phyloP scores from a whole-genome alignment of 2,888 invertebrate genomes.

The Leptura quadrifasciata region DNA sequence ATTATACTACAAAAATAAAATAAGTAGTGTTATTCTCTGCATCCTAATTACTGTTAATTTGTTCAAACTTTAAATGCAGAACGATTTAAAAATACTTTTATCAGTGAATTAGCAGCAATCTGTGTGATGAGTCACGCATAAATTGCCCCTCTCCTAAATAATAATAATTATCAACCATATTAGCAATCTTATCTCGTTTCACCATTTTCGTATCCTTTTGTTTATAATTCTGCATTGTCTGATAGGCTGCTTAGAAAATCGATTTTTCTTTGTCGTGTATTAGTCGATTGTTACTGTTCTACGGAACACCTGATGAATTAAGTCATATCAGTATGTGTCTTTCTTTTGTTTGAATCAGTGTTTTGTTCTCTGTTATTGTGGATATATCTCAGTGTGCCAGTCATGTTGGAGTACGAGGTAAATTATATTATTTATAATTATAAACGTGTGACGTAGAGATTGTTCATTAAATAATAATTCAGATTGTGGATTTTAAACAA shows the following conservation, averaged over 20 bases:
- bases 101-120: slow-evolving; percentile 21
- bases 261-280: slow-evolving; percentile 30
- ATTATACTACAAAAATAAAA: too few relatives aligned
- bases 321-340: slow-evolving; percentile 21
- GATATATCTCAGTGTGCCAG: background rate
- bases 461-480: slow-evolving; percentile 6
- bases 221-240: slow-evolving; percentile 41
- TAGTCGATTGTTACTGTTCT: background rate
- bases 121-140: slow-evolving; percentile 34
- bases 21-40: background rate
- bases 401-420: slow-evolving; percentile 34
- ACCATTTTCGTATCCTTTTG: slow-evolving; percentile 43
- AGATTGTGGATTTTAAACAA: slow-evolving; percentile 5
- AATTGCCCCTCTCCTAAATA: slow-evolving; percentile 31
- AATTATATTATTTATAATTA: background rate
- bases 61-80: background rate
- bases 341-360: slow-evolving; percentile 31
- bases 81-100: slow-evolving; percentile 34
- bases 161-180: slow-evolving; percentile 25
- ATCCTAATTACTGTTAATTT: background rate
- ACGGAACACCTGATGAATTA: slow-evolving; percentile 32
- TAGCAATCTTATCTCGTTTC: slow-evolving; percentile 42
- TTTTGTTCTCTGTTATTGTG: slow-evolving; percentile 7
- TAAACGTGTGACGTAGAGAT: background rate
- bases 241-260: slow-evolving; percentile 28